phyloP scores from a whole-genome alignment of 2,797 vertebrate species.

The Spheniscus humboldti region DNA sequence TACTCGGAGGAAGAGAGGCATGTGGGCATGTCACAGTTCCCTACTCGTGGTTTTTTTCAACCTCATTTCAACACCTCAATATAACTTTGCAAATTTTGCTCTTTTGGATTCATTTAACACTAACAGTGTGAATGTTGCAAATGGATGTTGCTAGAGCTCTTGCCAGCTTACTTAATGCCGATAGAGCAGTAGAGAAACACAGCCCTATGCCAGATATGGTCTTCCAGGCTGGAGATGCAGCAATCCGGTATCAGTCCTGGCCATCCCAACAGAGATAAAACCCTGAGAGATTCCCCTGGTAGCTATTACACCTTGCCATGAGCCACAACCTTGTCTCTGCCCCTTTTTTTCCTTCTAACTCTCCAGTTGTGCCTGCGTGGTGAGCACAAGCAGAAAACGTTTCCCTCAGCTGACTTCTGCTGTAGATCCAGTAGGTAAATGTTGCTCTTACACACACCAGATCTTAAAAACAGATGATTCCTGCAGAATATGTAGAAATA shows the following conservation, averaged over 20 bases:
- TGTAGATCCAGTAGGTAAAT: background rate
- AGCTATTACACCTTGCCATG: background rate
- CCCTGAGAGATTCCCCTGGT: background rate
- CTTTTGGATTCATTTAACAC: background rate
- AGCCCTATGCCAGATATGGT: background rate
- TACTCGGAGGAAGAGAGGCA: background rate
- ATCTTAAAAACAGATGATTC: background rate
- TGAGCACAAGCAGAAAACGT: background rate
- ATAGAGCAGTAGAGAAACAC: background rate
- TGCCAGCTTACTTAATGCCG: background rate
- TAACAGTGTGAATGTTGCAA: background rate
- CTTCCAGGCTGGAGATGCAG: background rate
- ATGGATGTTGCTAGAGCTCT: background rate
- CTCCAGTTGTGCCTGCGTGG: background rate
- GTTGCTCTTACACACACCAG: background rate
- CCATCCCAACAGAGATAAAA: background rate
- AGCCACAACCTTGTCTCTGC: background rate
- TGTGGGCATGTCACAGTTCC: background rate
- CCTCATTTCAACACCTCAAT: background rate
- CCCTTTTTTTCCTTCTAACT: background rate
- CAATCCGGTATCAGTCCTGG: background rate
- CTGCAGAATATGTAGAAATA: background rate
- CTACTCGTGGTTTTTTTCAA: rapidly evolving
- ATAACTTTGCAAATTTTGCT: background rate
- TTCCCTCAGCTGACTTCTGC: background rate